These are phyloP conservation scores for Prorops nasuta DNA, from an alignment of 1,140 invertebrate genomes.

Conservation along the genomic window DNA sequence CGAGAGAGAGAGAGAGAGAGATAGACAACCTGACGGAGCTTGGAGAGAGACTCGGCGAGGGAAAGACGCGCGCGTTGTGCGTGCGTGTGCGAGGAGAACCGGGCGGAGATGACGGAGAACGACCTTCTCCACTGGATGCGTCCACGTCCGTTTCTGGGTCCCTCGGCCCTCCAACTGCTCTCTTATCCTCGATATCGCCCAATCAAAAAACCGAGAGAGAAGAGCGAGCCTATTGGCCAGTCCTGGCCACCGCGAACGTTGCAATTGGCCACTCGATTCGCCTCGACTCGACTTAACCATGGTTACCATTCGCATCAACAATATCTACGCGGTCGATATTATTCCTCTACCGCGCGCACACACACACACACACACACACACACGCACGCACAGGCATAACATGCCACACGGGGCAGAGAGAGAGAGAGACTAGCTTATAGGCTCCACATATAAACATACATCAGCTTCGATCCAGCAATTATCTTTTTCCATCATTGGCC, in stretches of 20 bases:
- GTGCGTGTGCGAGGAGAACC: not conserved
- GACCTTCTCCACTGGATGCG: slow-evolving; percentile 40
- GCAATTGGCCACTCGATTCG: slow-evolving; percentile 44
- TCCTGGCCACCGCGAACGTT: slow-evolving; percentile 46
- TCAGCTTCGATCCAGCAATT: no score
- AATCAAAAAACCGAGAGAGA: slow-evolving; percentile 52
- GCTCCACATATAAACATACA: no score
- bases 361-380: no score
- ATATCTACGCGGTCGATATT: slow-evolving; percentile 50
- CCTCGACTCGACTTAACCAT: slow-evolving; percentile 41
- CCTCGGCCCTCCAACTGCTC: slow-evolving; percentile 47
- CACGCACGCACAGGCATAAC: no score
- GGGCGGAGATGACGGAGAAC: slow-evolving; percentile 10
- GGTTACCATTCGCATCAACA: slow-evolving; percentile 56
- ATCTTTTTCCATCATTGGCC: no score
- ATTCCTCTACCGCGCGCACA: slow-evolving; percentile 22
- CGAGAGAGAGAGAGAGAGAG: no score
- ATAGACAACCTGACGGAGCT: no score
- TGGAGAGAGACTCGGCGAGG: not conserved
- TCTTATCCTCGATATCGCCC: slow-evolving; percentile 54
- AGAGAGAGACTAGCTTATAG: no score
- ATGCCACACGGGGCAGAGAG: no score
- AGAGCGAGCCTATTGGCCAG: slow-evolving; percentile 41
- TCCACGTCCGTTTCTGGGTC: slow-evolving; percentile 45
- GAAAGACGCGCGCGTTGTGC: slow-evolving; percentile 3